These are phyloP conservation scores for Malurus splendens DNA, from an alignment of 2,797 vertebrate species.

Conservation along the genomic window DNA sequence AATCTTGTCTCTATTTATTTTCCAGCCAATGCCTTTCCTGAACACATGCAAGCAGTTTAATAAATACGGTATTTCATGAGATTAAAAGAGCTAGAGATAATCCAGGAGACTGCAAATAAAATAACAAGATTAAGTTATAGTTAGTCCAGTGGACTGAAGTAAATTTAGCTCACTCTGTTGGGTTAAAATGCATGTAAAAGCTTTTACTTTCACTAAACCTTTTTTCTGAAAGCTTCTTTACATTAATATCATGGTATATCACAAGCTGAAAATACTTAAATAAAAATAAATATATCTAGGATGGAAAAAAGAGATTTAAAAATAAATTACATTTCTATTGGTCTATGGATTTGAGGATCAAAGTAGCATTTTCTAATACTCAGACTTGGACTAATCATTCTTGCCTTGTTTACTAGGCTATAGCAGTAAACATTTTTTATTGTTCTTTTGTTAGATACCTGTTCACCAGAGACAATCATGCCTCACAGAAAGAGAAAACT, in stretches of 20 bases:
- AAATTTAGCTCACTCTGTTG: neutral
- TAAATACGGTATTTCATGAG: neutral
- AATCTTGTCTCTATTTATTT: neutral
- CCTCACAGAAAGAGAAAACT: neutral
- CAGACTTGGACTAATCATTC: neutral
- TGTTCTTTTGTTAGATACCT: neutral
- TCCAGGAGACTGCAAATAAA: slow-evolving; percentile 29
- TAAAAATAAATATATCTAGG: neutral
- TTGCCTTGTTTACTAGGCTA: neutral
- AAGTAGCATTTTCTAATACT: neutral
- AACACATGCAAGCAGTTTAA: neutral
- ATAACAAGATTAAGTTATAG: slow-evolving; percentile 41
- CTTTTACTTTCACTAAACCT: neutral
- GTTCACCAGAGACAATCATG: neutral
- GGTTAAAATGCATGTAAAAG: neutral
- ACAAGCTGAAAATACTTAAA: neutral
- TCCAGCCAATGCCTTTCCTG: neutral
- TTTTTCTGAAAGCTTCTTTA: neutral
- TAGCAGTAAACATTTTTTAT: neutral
- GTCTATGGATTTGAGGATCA: neutral
- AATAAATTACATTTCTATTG: neutral
- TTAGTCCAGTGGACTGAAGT: slow-evolving; percentile 9
- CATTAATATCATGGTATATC: neutral
- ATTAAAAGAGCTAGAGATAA: slow-evolving; percentile 36
- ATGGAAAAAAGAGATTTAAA: neutral